Percentiles rank a stretch among this genome's conserved stretches.
phyloP scores from a whole-genome alignment of 2,797 vertebrate genomes.

The Sebastes minor region DNA sequence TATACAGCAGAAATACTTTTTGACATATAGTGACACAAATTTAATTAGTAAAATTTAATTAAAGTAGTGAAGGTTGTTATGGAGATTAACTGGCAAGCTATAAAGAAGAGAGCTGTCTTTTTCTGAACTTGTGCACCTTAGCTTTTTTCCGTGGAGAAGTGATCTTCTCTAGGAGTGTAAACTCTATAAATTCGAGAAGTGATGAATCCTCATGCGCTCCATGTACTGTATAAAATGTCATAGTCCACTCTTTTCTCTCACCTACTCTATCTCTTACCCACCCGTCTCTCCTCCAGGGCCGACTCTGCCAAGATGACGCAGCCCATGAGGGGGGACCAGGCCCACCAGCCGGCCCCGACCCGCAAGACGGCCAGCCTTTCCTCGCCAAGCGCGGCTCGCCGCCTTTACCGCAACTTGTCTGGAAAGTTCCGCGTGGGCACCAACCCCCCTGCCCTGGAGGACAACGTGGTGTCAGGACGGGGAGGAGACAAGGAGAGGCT shows the following conservation, averaged over 20 bases:
- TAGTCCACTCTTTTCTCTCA: not conserved
- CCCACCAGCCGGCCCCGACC: conserved; percentile 80
- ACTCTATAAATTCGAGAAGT: not conserved
- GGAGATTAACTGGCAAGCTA: not conserved
- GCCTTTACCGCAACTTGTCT: conserved; percentile 93
- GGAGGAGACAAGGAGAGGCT: conserved; percentile 88
- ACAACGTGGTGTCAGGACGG: conserved; percentile 82
- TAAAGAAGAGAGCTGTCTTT: not conserved
- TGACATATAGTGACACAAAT: not conserved
- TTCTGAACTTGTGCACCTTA: not conserved
- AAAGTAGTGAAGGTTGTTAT: not conserved
- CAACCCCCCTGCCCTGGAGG: conserved; percentile 83
- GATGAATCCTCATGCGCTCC: not conserved
- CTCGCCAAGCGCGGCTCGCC: conserved; percentile 90
- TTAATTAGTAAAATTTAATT: not conserved
- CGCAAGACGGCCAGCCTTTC: conserved; percentile 87
- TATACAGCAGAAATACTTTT: not conserved
- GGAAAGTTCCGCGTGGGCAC: conserved; percentile 92
- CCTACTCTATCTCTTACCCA: conserved; percentile 1
- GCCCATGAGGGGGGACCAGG: conserved; percentile 85
- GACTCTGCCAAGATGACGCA: conserved; percentile 91
- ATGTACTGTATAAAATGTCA: not conserved
- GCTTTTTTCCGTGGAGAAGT: not conserved
- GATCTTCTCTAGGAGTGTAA: not conserved
- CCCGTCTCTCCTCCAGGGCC: conserved; percentile 78